Base-by-base conservation (phyloP, 2,113 vertebrate genomes). In the Sminthopsis crassicaudata region DNA sequence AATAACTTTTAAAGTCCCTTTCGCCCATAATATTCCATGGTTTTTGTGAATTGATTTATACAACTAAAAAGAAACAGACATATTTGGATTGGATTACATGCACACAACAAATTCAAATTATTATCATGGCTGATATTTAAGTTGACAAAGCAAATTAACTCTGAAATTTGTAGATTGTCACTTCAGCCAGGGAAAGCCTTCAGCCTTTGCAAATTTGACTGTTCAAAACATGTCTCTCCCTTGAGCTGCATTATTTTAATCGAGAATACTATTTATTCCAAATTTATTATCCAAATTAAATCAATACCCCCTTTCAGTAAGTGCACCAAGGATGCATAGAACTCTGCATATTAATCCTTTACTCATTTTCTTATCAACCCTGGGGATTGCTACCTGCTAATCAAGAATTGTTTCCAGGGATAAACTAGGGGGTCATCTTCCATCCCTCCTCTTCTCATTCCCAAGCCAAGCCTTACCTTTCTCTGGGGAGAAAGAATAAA, bases 201-300 rank as follows among this genome's bases (percentile, higher is more conserved):
- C 46, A 60, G 92, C 23, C 48, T 95, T 91, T 60, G 60, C 54
- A 51, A 84, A 88, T 95, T 88, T 93, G 26, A 90, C 67, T 94
- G 23, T 93, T 93, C 36, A 60, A 53, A 91, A 93, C 92, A 55
- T 50, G 4, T 90, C 92, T 88, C 91, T 8, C 26, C 24, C 14
- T 50, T 96, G 91, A 92, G 48, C n/a, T 96, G 1, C 91, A 54
- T 24, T 93, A 88, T 92, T 94, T 94, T 90, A 96, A 94, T 90
- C 3, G 10, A 94, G 11, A 94, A 52, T 94, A 91, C 52, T 94
- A 54, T 27, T 91, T 94, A 90, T 27, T 26, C 25, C 67, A 93
- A 94, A 90, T 91, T 91, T 91, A 97, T 96, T 95, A 95, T 90
- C 48, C 10, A 94, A 95, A 97, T 96, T 95, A 94, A 96, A 95